phyloP scores from a whole-genome alignment of 2,797 vertebrate genomes.

The Clamator glandarius region DNA sequence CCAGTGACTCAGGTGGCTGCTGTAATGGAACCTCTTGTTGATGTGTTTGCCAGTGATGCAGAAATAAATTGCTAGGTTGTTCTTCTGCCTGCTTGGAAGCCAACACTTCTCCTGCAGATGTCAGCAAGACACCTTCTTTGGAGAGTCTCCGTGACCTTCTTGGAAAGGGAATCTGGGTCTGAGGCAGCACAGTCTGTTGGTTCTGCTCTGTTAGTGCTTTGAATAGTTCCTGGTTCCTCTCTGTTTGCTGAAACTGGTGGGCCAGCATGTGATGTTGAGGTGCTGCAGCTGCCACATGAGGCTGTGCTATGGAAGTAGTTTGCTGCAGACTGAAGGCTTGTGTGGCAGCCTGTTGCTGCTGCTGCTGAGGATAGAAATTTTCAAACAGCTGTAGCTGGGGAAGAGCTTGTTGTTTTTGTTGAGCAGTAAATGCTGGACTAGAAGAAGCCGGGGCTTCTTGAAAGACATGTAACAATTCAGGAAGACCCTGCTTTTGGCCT shows the following conservation, averaged over 20 bases:
- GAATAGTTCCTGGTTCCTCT: conserved; percentile 81
- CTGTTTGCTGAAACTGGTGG: conserved; percentile 77
- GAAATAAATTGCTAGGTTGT: conserved; percentile 72
- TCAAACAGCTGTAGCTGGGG: conserved; percentile 81
- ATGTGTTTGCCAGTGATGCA: conserved; percentile 78
- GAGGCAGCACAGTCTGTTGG: conserved; percentile 80
- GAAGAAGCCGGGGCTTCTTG: conserved; percentile 86
- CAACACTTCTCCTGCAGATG: conserved; percentile 68
- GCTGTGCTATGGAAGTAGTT: conserved; percentile 68
- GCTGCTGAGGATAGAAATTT: conserved; percentile 84
- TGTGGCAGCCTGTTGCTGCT: conserved; percentile 68
- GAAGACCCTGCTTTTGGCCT: conserved; percentile 84
- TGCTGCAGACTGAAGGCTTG: conserved; percentile 78
- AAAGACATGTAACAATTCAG: conserved; percentile 88
- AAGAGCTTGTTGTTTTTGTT: conserved; percentile 80
- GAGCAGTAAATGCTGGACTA: conserved; percentile 83
- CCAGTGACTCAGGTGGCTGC: conserved; percentile 68
- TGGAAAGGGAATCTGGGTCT: conserved; percentile 80
- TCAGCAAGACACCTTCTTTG: conserved; percentile 88
- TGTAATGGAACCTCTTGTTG: conserved; percentile 74
- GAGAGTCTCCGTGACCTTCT: conserved; percentile 93
- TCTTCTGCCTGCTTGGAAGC: conserved; percentile 74
- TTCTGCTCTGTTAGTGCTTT: conserved; percentile 80
- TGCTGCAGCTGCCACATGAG: conserved; percentile 71
- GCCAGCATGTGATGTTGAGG: conserved; percentile 77